Conservation (phyloP, 2,797 vertebrate genomes). For the Lutjanus campechanus region DNA sequence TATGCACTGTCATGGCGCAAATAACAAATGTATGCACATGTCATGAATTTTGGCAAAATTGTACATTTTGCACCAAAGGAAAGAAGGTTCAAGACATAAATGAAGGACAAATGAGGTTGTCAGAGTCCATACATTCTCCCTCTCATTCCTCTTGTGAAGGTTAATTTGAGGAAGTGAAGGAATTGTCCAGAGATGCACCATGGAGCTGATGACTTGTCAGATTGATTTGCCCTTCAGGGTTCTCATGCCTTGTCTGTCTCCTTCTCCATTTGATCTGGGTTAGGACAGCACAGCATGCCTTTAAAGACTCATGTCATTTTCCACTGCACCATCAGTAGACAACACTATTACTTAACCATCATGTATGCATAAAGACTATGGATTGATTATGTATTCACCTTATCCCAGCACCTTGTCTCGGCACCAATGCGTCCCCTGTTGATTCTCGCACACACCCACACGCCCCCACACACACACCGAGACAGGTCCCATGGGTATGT, state of each 20-base stretch:
- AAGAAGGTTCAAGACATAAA: slow-evolving; percentile 25
- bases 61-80: background rate
- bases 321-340: slow-evolving; percentile 37
- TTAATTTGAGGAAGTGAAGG: slow-evolving; percentile 79
- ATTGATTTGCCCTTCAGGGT: slow-evolving; percentile 81
- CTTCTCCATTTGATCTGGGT: slow-evolving; percentile 53
- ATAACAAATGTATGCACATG: background rate
- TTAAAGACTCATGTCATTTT: slow-evolving; percentile 67
- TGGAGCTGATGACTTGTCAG: slow-evolving; percentile 74
- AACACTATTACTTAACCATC: slow-evolving; percentile 69
- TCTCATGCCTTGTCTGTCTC: slow-evolving; percentile 54
- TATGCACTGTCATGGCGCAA: background rate
- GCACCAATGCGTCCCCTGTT: slow-evolving; percentile 67
- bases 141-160: slow-evolving; percentile 67
- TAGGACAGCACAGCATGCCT: slow-evolving; percentile 47
- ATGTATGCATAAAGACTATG: slow-evolving; percentile 69
- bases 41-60: slow-evolving; percentile 24
- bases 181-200: slow-evolving; percentile 68
- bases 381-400: slow-evolving; percentile 64
- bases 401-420: slow-evolving; percentile 51
- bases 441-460: slow-evolving; percentile 49
- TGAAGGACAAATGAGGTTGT: slow-evolving; percentile 51
- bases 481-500: slow-evolving; percentile 74
- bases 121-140: slow-evolving; percentile 31
- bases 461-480: slow-evolving; percentile 10